Evolutionary conservation across 2,797 vertebrate species (phyloP).

Genomic region (Helicolenus hilgendorfi): DNA sequence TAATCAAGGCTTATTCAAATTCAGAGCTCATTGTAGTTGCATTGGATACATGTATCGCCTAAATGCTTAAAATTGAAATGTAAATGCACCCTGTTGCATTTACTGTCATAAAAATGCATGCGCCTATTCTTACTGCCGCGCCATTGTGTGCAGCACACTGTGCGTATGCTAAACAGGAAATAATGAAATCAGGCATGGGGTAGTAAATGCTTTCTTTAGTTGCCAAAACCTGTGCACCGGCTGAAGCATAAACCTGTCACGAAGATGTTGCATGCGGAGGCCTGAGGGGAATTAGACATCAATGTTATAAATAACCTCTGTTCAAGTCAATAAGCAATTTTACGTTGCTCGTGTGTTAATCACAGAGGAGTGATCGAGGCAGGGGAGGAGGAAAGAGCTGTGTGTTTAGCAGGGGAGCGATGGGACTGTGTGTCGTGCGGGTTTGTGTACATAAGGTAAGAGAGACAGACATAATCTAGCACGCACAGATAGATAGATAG

Average conservation of each 20-base stretch:
- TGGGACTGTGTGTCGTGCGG: not conserved
- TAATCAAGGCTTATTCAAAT: slow-evolving; percentile 23
- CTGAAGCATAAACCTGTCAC: slow-evolving; percentile 71
- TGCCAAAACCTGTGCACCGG: slow-evolving; percentile 39
- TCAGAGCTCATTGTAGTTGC: not conserved
- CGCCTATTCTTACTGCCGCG: not conserved
- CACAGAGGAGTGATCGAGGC: slow-evolving; percentile 63
- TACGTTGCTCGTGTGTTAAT: slow-evolving; percentile 73
- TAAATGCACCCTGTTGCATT: slow-evolving; percentile 37
- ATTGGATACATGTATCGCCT: not conserved
- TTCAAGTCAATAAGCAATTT: slow-evolving; percentile 86
- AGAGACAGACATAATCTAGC: slow-evolving; percentile 54
- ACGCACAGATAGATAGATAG: slow-evolving; percentile 34
- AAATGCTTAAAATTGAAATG: slow-evolving; percentile 45
- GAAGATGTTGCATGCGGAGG: slow-evolving; percentile 37
- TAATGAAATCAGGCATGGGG: slow-evolving; percentile 54
- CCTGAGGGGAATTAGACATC: slow-evolving; percentile 73
- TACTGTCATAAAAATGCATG: slow-evolving; percentile 10
- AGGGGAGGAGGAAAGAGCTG: not conserved
- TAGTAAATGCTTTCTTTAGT: slow-evolving; percentile 55
- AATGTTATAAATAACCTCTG: slow-evolving; percentile 80
- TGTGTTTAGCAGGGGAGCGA: slow-evolving; percentile 24
- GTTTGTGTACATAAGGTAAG: slow-evolving; percentile 48
- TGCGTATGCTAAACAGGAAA: slow-evolving; percentile 40
- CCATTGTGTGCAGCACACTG: slow-evolving; percentile 29